phyloP scores from a whole-genome alignment of 2,888 invertebrate genomes.

The Noctua fimbriata region DNA sequence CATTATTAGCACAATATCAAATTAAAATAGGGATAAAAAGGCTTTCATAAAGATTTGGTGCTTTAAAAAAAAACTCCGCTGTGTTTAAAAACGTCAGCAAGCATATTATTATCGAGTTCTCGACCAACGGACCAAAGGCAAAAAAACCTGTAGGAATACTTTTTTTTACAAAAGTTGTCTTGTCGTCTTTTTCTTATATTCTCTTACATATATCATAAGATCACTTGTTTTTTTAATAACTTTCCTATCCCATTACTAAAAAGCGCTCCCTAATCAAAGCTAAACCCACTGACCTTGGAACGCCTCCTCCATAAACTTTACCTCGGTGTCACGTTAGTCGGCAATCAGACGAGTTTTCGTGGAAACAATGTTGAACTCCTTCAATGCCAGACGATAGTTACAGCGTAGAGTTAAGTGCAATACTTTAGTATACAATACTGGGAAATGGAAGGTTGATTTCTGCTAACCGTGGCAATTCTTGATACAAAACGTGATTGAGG shows the following conservation, averaged over 20 bases:
- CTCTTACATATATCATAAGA: background rate
- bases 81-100: background rate
- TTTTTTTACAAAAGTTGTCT: background rate
- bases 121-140: background rate
- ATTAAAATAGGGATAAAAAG: background rate
- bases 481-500: constrained; percentile 3
- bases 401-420: constrained; percentile 36
- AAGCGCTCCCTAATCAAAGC: background rate
- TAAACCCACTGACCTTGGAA: constrained; percentile 31
- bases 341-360: constrained; percentile 63
- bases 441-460: constrained; percentile 27
- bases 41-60: too few species aligned
- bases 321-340: constrained; percentile 37
- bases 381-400: constrained; percentile 65
- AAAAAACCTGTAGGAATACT: background rate
- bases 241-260: background rate
- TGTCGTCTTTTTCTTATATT: background rate
- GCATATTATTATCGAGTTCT: background rate
- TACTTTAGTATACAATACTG: constrained; percentile 33
- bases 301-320: constrained; percentile 38
- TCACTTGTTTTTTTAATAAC: too few species aligned
- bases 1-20: background rate
- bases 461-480: constrained; percentile 6
- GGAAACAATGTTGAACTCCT: constrained; percentile 65
- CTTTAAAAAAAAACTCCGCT: too few species aligned